Base-by-base conservation (phyloP, 1,140 invertebrate species). In the Apocrypta bakeri region DNA sequence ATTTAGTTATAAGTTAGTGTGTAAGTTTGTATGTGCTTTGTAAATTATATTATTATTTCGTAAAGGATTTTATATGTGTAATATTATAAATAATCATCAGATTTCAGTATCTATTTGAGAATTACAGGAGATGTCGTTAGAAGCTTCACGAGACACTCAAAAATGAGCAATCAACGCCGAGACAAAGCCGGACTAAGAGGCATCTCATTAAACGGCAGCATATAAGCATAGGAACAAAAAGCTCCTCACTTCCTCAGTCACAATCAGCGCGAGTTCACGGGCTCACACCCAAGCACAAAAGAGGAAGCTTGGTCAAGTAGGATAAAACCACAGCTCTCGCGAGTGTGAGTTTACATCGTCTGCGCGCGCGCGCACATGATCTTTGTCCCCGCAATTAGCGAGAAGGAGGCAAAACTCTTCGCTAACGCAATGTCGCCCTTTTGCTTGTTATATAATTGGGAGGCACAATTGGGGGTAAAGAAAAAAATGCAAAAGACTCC, bases 381-480 rank as follows among this genome's bases (percentile, higher is more conserved):
- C 68, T 73, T 85, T 90, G 37, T 63, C 89, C 85, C 90, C 87
- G 90, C 91, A 92, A 92, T 92, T 92, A 92, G 89, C 40, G 33
- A 27, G 24, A 72, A 88, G 89, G 87, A n/a, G 17, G 69, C 88
- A 88, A 85, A 86, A 89, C 86, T 88, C 88, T 90, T 87, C 88
- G 86, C 88, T 61, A 88, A 91, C 88, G 91, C 90, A 89, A 91
- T 89, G 90, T 91, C 91, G 90, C 91, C 91, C 90, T 91, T 92
- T 92, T 91, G 91, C 90, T 89, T 91, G 90, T 92, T 92, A 91
- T 91, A 92, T 92, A 92, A 92, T 92, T 92, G 91, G 91, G 90
- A 92, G 90, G 89, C 89, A 89, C 91, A 91, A 92, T 90, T 91
- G 90, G 72, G n/a, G 40, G 0, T 31, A 31, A 71, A 71, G 71